A percentile compares a stretch with the other conserved stretches of the same genome.
Evolutionary conservation across 2,888 invertebrate species (phyloP).

Genomic region (Lithophane leautieri): DNA sequence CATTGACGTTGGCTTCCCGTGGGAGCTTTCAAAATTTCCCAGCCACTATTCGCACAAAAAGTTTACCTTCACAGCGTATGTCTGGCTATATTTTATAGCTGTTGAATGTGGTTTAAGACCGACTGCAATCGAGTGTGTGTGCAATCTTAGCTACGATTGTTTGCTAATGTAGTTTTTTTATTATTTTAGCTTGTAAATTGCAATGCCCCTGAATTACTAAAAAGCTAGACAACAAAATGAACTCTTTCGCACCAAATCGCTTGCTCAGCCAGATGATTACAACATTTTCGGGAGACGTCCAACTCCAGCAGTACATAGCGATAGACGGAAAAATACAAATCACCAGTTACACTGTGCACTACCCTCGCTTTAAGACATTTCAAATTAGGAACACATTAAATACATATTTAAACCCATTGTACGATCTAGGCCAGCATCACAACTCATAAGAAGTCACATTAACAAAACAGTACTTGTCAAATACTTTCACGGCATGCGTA

Average conservation of each 20-base stretch:
- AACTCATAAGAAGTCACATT: conserved; percentile 39
- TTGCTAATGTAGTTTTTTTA: conserved; percentile 24
- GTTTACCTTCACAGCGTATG: conserved; percentile 11
- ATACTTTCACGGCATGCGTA: conserved; percentile 48
- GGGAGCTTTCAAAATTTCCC: conserved; percentile 48
- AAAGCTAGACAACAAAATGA: not conserved
- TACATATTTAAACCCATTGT: conserved; percentile 26
- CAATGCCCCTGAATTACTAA: not conserved
- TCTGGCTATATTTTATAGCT: conserved; percentile 26
- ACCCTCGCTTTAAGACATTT: conserved; percentile 12
- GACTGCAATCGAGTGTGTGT: conserved; percentile 16
- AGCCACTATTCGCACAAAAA: conserved; percentile 25
- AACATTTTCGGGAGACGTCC: not conserved
- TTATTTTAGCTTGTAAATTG: conserved; percentile 19
- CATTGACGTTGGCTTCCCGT: conserved; percentile 47
- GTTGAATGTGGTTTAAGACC: conserved; percentile 8
- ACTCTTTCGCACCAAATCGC: not conserved
- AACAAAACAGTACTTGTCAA: conserved; percentile 55
- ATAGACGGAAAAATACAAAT: not conserved
- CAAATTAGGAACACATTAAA: conserved; percentile 55
- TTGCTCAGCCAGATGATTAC: not conserved
- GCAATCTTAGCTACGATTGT: conserved; percentile 34
- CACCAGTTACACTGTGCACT: not conserved
- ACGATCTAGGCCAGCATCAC: conserved; percentile 43
- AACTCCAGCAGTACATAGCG: not conserved